Evolutionary conservation across 1,140 invertebrate species (phyloP).

Genomic region (Philaenus spumarius): DNA sequence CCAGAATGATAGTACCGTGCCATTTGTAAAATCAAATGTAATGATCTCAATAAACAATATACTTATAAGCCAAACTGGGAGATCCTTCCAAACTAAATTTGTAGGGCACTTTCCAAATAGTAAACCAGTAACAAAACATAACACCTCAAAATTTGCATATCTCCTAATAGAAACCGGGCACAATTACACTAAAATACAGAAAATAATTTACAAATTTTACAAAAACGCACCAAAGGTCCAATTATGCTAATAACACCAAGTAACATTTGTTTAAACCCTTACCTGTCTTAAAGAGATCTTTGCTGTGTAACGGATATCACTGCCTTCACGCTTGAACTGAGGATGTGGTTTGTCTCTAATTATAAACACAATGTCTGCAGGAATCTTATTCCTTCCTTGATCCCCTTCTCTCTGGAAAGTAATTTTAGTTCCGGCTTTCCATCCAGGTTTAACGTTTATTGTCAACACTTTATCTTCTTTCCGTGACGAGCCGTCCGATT

Average conservation of each 20-base stretch:
- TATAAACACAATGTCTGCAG: conserved; percentile 98
- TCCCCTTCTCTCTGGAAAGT: conserved; percentile 99
- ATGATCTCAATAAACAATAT: no score
- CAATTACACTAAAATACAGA: no score
- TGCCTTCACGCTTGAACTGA: conserved; percentile 90
- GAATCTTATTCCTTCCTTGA: conserved; percentile 90
- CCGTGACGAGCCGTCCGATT: conserved; percentile 74
- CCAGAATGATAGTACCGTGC: no score
- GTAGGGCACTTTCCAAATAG: no score
- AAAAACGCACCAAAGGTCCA: no score
- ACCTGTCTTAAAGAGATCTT: conserved; percentile 88
- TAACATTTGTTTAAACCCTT: conserved; percentile 33
- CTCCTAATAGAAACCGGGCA: no score
- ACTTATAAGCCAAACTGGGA: no score
- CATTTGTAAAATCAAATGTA: no score
- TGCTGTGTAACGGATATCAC: conserved; percentile 87
- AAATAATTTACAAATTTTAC: no score
- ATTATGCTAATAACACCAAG: not conserved
- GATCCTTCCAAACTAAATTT: no score
- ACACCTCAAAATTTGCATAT: no score
- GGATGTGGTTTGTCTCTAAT: conserved; percentile 96
- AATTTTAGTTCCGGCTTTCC: conserved; percentile 99
- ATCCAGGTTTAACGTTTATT: conserved; percentile 97
- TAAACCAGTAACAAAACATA: no score
- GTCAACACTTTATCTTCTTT: conserved; percentile 98